Conservation (phyloP, 1,140 invertebrate genomes). For the Drosophila persimilis region DNA sequence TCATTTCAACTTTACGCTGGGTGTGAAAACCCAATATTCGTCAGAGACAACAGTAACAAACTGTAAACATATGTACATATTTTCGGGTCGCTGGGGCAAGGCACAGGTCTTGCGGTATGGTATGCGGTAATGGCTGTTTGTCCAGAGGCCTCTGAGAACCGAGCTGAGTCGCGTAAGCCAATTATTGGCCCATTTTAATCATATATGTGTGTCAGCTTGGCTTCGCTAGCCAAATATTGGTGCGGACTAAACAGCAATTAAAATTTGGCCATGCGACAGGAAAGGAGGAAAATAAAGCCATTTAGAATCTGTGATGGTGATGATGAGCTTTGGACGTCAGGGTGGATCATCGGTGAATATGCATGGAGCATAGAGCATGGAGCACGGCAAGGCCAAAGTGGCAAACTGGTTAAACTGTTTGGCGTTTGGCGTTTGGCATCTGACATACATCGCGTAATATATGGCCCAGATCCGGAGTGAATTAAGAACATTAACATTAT, state of each 20-base stretch:
- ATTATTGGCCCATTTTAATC: conserved; percentile 30
- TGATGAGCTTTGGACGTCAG: conserved; percentile 28
- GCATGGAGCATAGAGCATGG: conserved; percentile 25
- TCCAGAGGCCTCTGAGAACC: conserved; percentile 37
- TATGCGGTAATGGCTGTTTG: conserved; percentile 48
- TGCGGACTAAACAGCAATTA: conserved; percentile 72
- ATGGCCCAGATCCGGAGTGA: conserved; percentile 52
- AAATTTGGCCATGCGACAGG: conserved; percentile 46
- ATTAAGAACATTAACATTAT: conserved; percentile 58
- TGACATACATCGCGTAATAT: conserved; percentile 59
- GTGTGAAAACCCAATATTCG: conserved; percentile 59
- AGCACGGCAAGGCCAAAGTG: conserved; percentile 30
- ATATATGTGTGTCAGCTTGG: conserved; percentile 13
- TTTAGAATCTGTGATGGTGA: conserved; percentile 59
- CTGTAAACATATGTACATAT: conserved; percentile 62
- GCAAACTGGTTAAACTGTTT: conserved; percentile 40
- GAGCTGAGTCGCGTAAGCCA: conserved; percentile 22
- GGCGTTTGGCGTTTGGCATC: conserved; percentile 14
- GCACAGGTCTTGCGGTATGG: conserved; percentile 15
- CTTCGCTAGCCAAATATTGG: conserved; percentile 61
- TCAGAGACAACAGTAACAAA: conserved; percentile 40
- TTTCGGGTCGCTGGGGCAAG: conserved; percentile 6
- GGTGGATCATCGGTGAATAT: conserved; percentile 32
- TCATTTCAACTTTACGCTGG: conserved; percentile 57
- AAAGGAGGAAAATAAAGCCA: conserved; percentile 36